Evolutionary conservation across 2,113 vertebrate species (phyloP).

Genomic region (Spea multiplicata): DNA sequence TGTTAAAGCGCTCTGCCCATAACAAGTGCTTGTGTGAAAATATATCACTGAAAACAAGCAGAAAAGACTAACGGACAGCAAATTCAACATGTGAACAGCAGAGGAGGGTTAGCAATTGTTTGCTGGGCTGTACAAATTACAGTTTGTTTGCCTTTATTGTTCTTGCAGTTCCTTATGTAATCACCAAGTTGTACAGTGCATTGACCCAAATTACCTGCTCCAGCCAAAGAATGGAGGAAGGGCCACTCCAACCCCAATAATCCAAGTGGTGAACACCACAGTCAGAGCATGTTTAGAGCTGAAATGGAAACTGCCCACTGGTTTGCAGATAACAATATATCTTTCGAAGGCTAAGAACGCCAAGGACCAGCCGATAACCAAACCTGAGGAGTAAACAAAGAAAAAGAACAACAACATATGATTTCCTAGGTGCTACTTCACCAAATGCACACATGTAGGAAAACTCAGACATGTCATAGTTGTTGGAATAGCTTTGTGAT

Average conservation of each 20-base stretch:
- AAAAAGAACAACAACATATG: neutral
- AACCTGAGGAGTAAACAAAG: slow-evolving; percentile 52
- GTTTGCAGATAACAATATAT: slow-evolving; percentile 81
- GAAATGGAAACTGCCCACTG: slow-evolving; percentile 76
- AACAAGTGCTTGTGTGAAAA: neutral
- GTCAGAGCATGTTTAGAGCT: slow-evolving; percentile 62
- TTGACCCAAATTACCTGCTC: slow-evolving; percentile 69
- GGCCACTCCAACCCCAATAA: slow-evolving; percentile 65
- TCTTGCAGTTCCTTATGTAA: too few species aligned
- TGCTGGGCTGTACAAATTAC: too few species aligned
- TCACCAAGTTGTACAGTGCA: neutral
- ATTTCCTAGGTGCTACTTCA: neutral
- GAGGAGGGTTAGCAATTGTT: too few species aligned
- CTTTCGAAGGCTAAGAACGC: slow-evolving; percentile 77
- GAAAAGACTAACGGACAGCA: too few species aligned
- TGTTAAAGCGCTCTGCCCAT: too few species aligned
- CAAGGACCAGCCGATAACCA: slow-evolving; percentile 77
- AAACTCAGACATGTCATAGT: neutral
- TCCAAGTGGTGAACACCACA: slow-evolving; percentile 71
- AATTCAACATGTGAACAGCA: too few species aligned
- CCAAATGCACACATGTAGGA: too few species aligned
- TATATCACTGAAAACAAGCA: too few species aligned
- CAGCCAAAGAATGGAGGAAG: slow-evolving; percentile 78
- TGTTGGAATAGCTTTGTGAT: neutral
- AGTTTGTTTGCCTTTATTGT: too few species aligned